Evolutionary conservation across 2,113 vertebrate genomes (phyloP).

Genomic region (Plecotus auritus): DNA sequence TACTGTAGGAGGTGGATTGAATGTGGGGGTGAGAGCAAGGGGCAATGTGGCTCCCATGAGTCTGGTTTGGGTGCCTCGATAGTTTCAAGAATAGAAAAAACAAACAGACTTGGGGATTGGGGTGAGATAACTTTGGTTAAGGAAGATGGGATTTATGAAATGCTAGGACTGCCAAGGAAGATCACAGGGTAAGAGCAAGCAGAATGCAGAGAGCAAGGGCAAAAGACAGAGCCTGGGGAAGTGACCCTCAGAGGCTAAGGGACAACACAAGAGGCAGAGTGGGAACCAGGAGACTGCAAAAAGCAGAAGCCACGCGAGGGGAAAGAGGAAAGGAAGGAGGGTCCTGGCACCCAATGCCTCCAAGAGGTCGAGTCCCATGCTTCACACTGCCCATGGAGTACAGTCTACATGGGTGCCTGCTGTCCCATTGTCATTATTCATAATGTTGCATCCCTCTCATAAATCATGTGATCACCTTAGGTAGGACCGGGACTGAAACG

Average conservation of each 20-base stretch:
- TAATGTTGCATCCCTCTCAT: background rate
- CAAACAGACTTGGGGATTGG: background rate
- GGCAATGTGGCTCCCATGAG: background rate
- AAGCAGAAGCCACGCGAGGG: background rate
- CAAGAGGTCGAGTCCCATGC: background rate
- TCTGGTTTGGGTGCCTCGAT: background rate
- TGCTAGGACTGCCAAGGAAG: background rate
- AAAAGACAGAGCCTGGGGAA: background rate
- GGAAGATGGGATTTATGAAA: background rate
- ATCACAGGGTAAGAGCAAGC: background rate
- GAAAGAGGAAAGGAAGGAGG: background rate
- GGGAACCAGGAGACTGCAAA: background rate
- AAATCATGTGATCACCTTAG: background rate
- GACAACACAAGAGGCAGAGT: accelerated
- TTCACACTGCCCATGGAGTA: background rate
- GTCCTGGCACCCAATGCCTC: background rate
- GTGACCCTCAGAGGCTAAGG: no score
- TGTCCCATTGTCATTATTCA: background rate
- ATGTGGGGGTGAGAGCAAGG: background rate
- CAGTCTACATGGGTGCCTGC: background rate
- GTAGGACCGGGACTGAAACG: background rate
- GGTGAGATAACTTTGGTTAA: background rate
- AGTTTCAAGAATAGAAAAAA: background rate
- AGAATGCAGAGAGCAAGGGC: background rate
- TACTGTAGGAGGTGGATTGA: background rate